These are phyloP conservation scores for Rhadina sibilatrix DNA, from an alignment of 2,113 vertebrate species.

Conservation along the genomic window DNA sequence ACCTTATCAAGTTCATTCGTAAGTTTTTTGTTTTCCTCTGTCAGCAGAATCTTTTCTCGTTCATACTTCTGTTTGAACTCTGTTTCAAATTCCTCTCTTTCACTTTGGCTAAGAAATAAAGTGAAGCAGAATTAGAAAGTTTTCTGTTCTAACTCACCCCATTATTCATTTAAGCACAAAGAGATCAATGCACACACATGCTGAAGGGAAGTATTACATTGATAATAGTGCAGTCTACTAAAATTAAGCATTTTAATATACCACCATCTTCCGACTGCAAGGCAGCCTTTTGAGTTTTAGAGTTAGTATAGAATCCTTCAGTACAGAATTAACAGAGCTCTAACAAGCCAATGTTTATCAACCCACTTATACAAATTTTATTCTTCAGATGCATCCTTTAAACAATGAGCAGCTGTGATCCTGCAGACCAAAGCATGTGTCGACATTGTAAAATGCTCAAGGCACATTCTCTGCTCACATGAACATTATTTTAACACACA, in stretches of 20 bases:
- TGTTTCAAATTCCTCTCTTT: slow-evolving; percentile 91
- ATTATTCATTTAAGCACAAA: not conserved
- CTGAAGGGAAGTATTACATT: not conserved
- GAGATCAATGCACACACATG: not conserved
- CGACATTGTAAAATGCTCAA: not conserved
- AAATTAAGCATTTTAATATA: not conserved
- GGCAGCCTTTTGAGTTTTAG: not conserved
- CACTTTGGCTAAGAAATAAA: slow-evolving; percentile 84
- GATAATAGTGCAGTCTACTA: not conserved
- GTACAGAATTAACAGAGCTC: not conserved
- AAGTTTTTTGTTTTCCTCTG: slow-evolving; percentile 93
- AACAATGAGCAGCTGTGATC: not conserved
- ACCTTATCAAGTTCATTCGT: slow-evolving; percentile 90
- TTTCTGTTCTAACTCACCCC: not conserved
- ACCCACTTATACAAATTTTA: not conserved
- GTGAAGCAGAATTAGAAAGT: slow-evolving; percentile 3
- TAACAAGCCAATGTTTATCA: not conserved
- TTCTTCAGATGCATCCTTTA: not conserved
- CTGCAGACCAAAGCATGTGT: not conserved
- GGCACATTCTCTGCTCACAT: not conserved
- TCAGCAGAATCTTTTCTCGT: slow-evolving; percentile 85
- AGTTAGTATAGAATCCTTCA: not conserved
- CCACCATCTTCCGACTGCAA: not conserved
- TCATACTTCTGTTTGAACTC: slow-evolving; percentile 94
- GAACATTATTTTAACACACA: not conserved